Conservation (phyloP, 2,888 invertebrate genomes). For the Mystacides longicornis region DNA sequence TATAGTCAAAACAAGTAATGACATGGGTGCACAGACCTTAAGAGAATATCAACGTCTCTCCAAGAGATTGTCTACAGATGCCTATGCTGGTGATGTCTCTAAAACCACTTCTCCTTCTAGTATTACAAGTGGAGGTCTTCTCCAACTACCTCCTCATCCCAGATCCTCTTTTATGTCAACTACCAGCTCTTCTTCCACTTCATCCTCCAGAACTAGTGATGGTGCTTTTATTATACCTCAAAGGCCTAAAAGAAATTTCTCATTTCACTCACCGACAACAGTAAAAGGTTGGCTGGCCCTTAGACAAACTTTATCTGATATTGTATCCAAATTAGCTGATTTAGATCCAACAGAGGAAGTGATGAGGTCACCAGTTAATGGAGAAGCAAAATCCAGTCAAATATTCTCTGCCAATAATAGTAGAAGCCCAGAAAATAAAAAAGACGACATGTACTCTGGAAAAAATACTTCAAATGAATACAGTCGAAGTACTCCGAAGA, state of each 20-base stretch:
- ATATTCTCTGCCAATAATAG: constrained; percentile 27
- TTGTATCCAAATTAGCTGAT: constrained; percentile 41
- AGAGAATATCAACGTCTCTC: constrained; percentile 46
- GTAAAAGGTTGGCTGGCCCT: constrained; percentile 44
- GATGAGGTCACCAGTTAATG: constrained; percentile 2
- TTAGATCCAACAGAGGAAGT: constrained; percentile 26
- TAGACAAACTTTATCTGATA: constrained; percentile 42
- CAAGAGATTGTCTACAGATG: constrained; percentile 43
- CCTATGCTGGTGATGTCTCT: constrained; percentile 43
- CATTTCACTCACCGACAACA: constrained; percentile 38
- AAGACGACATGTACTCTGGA: not conserved
- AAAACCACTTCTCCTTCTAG: constrained; percentile 44
- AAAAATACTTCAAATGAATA: constrained; percentile 38
- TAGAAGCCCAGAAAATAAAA: constrained; percentile 3
- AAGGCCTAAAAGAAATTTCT: constrained; percentile 41
- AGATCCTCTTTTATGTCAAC: constrained; percentile 43
- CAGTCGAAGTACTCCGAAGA: constrained; percentile 47
- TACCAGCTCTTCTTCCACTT: constrained; percentile 37
- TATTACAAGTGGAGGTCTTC: constrained; percentile 37
- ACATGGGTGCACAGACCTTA: constrained; percentile 44
- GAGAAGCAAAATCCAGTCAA: not conserved
- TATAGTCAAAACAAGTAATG: constrained; percentile 43
- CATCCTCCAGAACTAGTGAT: constrained; percentile 42
- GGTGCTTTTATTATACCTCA: constrained; percentile 46
- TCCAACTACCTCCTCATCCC: constrained; percentile 18